Conservation (phyloP, 1,140 invertebrate genomes). For the Drosophila fuyamai region DNA sequence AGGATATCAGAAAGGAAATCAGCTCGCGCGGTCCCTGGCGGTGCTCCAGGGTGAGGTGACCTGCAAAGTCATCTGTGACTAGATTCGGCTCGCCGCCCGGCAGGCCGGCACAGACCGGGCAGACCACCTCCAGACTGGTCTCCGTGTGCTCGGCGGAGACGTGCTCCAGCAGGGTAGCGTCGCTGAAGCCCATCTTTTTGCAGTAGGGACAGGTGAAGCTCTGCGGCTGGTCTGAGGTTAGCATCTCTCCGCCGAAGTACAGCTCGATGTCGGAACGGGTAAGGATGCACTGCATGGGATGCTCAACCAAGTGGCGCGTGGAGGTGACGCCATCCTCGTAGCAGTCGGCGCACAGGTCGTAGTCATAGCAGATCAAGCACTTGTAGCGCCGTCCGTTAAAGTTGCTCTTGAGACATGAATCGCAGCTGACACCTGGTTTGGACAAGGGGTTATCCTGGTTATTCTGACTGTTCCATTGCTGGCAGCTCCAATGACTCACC, state of each 20-base stretch:
- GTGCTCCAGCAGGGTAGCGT: slow-evolving; percentile 95
- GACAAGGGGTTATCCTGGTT: not conserved
- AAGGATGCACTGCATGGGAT: slow-evolving; percentile 99
- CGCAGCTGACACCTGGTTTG: slow-evolving; percentile 96
- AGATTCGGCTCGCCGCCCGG: slow-evolving; percentile 98
- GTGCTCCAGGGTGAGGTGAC: slow-evolving; percentile 97
- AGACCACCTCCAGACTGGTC: slow-evolving; percentile 89
- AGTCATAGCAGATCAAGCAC: slow-evolving; percentile 99
- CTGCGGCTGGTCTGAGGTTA: slow-evolving; percentile 95
- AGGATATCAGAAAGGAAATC: slow-evolving; percentile 93
- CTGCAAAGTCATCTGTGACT: slow-evolving; percentile 98
- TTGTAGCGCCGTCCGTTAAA: slow-evolving; percentile 98
- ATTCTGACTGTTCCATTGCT: not conserved
- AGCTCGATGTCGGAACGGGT: slow-evolving; percentile 98
- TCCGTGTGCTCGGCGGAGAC: slow-evolving; percentile 88
- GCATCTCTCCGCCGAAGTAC: slow-evolving; percentile 97
- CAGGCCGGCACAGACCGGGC: slow-evolving; percentile 97
- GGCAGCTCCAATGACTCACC: slow-evolving; percentile 38
- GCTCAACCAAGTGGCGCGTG: slow-evolving; percentile 96
- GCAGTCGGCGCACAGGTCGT: slow-evolving; percentile 98
- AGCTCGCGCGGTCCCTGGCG: slow-evolving; percentile 93
- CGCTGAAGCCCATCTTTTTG: slow-evolving; percentile 97
- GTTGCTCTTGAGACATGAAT: slow-evolving; percentile 99
- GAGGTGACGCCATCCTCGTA: slow-evolving; percentile 97
- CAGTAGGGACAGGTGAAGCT: slow-evolving; percentile 98